phyloP scores from a whole-genome alignment of 2,888 invertebrate genomes.

The Caenorhabditis plicata region DNA sequence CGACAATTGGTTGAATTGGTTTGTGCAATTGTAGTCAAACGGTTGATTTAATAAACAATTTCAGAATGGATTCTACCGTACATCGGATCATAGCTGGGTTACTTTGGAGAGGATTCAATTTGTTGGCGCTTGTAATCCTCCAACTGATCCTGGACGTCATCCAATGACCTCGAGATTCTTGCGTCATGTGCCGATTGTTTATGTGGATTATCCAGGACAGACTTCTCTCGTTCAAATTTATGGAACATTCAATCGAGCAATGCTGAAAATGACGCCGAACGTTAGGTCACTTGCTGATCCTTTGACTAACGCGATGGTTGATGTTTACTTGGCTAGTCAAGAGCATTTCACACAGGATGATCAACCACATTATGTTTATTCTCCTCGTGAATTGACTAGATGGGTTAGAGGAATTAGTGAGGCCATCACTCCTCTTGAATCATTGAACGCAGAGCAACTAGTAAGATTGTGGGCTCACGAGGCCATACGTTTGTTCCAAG shows the following conservation, averaged over 20 bases:
- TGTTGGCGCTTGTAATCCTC: conserved; percentile 99
- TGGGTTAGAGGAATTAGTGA: conserved; percentile 99
- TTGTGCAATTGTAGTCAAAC: no score
- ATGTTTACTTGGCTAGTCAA: conserved; percentile 86
- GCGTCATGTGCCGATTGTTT: conserved; percentile 94
- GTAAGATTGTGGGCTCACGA: conserved; percentile 99
- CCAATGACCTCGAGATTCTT: conserved; percentile 67
- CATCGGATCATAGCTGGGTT: conserved; percentile 94
- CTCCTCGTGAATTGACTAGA: conserved; percentile 93
- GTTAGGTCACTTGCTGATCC: conserved; percentile 91
- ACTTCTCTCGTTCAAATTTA: conserved; percentile 90
- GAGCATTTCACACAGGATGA: conserved; percentile 98
- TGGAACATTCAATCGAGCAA: conserved; percentile 93
- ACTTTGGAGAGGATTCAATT: conserved; percentile 95
- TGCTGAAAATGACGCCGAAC: conserved; percentile 89
- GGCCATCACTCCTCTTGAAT: conserved; percentile 91
- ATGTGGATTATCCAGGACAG: conserved; percentile 98
- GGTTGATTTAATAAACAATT: no score
- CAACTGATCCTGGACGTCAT: conserved; percentile 90
- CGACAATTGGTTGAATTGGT: conserved; percentile 91
- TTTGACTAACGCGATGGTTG: conserved; percentile 97
- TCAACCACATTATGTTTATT: conserved; percentile 99
- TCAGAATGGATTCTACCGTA: conserved; percentile 78
- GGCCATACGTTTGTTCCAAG: conserved; percentile 93
- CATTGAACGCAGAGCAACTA: conserved; percentile 85